Percentiles rank a stretch among this genome's conserved stretches.
These are phyloP conservation scores for Ischnus inquisitorius DNA, from an alignment of 2,888 invertebrate genomes.

Conservation along the genomic window DNA sequence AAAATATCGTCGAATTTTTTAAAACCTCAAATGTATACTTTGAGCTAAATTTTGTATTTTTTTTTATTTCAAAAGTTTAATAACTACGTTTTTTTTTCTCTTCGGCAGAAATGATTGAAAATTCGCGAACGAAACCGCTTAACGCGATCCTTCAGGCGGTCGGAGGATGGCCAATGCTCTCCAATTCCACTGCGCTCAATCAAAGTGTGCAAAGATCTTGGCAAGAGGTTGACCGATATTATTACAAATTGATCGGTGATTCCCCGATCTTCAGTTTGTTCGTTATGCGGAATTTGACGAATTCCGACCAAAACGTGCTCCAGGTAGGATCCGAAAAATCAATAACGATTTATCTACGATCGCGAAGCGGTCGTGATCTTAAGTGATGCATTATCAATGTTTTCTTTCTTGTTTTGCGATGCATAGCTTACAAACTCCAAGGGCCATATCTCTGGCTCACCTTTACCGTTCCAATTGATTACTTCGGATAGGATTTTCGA, in stretches of 20 bases:
- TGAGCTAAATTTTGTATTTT: too few relatives aligned
- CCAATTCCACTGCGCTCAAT: not conserved
- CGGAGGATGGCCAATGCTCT: slow-evolving; percentile 54
- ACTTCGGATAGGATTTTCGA: not conserved
- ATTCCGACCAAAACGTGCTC: slow-evolving; percentile 40
- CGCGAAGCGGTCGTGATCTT: not conserved
- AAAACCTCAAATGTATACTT: too few relatives aligned
- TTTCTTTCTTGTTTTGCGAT: not conserved
- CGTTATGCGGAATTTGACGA: slow-evolving; percentile 13
- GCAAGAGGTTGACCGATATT: slow-evolving; percentile 33
- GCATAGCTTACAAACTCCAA: not conserved
- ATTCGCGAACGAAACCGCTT: slow-evolving; percentile 15
- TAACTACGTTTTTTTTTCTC: too few relatives aligned
- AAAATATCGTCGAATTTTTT: not conserved
- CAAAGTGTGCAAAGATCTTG: slow-evolving; percentile 22
- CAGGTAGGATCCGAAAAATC: slow-evolving; percentile 3
- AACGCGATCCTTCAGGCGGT: not conserved
- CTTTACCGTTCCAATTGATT: not conserved
- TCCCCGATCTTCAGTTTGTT: slow-evolving; percentile 35
- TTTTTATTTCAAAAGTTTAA: too few relatives aligned
- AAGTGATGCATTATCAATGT: not conserved
- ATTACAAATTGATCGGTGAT: slow-evolving; percentile 8
- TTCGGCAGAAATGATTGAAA: slow-evolving; percentile 40
- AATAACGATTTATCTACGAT: not conserved
- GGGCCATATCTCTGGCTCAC: not conserved